Conservation (phyloP, 2,113 vertebrate genomes). For the Azemiops feae region DNA sequence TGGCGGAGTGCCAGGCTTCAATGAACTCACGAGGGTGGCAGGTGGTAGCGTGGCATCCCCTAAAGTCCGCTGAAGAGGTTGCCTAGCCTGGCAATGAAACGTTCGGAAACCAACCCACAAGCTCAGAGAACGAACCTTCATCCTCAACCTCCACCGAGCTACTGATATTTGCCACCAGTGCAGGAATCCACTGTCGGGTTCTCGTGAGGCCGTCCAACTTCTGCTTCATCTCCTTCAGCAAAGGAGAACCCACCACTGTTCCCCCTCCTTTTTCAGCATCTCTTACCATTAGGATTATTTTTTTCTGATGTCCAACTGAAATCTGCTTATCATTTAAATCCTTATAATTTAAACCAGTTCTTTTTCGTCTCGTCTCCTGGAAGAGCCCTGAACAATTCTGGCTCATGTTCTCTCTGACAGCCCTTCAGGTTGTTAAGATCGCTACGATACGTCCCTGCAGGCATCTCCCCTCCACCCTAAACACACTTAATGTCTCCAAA, state of each 20-base stretch:
- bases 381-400: not conserved
- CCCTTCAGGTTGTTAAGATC: not conserved
- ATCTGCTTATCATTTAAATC: not conserved
- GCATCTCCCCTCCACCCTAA: not conserved
- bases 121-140: too few relatives aligned
- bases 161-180: too few relatives aligned
- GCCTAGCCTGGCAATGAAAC: too few relatives aligned
- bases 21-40: too few relatives aligned
- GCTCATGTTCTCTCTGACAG: not conserved
- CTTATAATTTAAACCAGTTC: not conserved
- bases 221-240: not conserved
- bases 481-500: not conserved
- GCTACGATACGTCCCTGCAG: not conserved
- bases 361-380: not conserved
- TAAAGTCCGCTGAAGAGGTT: too few relatives aligned
- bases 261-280: not conserved
- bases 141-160: too few relatives aligned
- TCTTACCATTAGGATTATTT: not conserved
- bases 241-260: not conserved
- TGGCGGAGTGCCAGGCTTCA: too few relatives aligned
- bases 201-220: not conserved
- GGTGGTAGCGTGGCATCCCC: too few relatives aligned
- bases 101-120: too few relatives aligned
- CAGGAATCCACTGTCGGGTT: not conserved
- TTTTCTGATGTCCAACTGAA: not conserved